These are phyloP conservation scores for Mamestra brassicae DNA, from an alignment of 2,888 invertebrate species.

Conservation along the genomic window DNA sequence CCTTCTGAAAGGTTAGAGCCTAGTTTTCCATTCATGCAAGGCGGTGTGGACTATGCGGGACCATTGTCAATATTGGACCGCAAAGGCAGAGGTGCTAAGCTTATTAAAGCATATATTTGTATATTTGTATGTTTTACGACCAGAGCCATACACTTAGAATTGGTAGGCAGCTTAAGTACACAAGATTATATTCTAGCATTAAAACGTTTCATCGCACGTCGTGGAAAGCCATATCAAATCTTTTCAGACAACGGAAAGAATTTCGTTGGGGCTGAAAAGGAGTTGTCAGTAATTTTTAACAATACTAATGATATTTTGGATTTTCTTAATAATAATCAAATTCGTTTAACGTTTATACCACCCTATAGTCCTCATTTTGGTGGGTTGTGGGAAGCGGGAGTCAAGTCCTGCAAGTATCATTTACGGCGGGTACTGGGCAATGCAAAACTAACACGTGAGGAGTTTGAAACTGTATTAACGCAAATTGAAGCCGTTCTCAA, in stretches of 20 bases:
- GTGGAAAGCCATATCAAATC: slow-evolving; percentile 26
- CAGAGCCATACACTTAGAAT: too few relatives aligned
- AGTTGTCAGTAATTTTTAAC: slow-evolving; percentile 1
- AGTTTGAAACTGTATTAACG: too few relatives aligned
- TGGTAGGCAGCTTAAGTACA: background rate
- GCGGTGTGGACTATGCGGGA: too few relatives aligned
- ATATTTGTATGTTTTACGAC: background rate
- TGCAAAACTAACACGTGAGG: too few relatives aligned
- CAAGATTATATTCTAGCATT: slow-evolving; percentile 27
- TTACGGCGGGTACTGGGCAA: too few relatives aligned
- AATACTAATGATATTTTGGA: background rate
- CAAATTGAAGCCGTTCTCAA: too few relatives aligned
- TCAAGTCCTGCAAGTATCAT: too few relatives aligned
- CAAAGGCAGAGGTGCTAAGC: too few relatives aligned
- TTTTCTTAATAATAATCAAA: slow-evolving; percentile 12
- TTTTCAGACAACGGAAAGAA: slow-evolving; percentile 33
- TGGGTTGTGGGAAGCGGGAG: too few relatives aligned
- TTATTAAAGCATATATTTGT: slow-evolving; percentile 8
- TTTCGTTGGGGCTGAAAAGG: slow-evolving; percentile 25
- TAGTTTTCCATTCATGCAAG: too few relatives aligned
- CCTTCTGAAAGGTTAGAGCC: too few relatives aligned
- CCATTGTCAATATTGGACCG: too few relatives aligned
- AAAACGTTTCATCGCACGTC: slow-evolving; percentile 33
- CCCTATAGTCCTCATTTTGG: slow-evolving; percentile 36
- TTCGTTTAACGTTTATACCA: slow-evolving; percentile 22